Conservation (phyloP, 1,140 invertebrate genomes). For the Leptonema lineaticorne region DNA sequence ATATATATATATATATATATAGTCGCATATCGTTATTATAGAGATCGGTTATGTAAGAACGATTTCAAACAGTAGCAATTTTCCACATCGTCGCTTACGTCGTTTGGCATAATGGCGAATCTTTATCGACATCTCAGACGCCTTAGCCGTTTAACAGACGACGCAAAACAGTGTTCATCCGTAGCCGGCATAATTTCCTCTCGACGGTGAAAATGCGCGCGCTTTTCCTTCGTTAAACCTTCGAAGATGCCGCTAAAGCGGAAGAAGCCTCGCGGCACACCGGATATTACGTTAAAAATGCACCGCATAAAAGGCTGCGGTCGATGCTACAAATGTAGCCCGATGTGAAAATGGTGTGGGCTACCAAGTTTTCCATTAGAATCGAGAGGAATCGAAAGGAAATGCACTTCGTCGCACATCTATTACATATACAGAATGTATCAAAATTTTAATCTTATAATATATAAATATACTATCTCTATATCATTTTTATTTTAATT, state of each 20-base stretch:
- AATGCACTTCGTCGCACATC: neutral
- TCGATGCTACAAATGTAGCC: neutral
- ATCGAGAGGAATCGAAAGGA: conserved; percentile 10
- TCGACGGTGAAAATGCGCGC: neutral
- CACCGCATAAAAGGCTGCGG: conserved; percentile 2
- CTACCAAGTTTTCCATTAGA: conserved; percentile 10
- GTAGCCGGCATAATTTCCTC: neutral
- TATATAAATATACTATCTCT: too few relatives aligned
- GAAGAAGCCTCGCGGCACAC: conserved; percentile 3
- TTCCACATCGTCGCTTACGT: too few relatives aligned
- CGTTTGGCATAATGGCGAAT: too few relatives aligned
- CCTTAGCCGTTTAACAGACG: too few relatives aligned
- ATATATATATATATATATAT: too few relatives aligned
- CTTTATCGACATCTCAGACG: too few relatives aligned
- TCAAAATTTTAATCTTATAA: too few relatives aligned
- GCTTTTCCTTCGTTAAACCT: conserved; percentile 6
- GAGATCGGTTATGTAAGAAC: too few relatives aligned
- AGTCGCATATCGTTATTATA: too few relatives aligned
- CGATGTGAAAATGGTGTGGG: neutral
- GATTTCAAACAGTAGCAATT: too few relatives aligned
- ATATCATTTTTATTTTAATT: too few relatives aligned
- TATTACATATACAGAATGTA: too few relatives aligned
- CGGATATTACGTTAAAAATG: conserved; percentile 33
- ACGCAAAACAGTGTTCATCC: neutral
- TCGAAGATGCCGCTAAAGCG: neutral